A percentile compares a stretch with the other conserved stretches of the same genome.
Conservation (phyloP, 2,888 invertebrate genomes). For the Allophyes oxyacanthae region DNA sequence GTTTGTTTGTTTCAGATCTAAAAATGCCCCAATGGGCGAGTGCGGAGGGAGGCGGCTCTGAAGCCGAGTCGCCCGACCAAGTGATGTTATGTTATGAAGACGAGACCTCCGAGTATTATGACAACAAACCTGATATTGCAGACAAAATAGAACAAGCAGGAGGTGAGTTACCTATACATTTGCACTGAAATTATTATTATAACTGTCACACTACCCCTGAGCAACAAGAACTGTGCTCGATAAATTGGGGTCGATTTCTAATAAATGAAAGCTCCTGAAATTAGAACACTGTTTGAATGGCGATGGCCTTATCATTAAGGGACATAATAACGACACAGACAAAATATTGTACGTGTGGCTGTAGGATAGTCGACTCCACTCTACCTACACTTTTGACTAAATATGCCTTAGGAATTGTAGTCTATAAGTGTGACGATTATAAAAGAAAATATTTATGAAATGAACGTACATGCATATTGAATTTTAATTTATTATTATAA, state of each 20-base stretch:
- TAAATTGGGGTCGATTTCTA: too few species aligned
- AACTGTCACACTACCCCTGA: too few species aligned
- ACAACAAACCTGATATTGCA: constrained; percentile 68
- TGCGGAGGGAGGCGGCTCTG: constrained; percentile 70
- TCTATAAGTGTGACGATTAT: neutral
- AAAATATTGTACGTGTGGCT: neutral
- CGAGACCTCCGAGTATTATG: constrained; percentile 73
- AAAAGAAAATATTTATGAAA: constrained; percentile 25
- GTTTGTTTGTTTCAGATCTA: constrained; percentile 45
- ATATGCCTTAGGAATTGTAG: neutral
- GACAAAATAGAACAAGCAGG: constrained; percentile 77
- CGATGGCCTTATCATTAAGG: too few species aligned
- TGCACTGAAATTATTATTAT: too few species aligned
- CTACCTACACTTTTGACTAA: neutral
- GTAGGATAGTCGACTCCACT: neutral
- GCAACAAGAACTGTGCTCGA: too few species aligned
- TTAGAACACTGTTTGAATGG: neutral
- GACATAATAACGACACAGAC: too few species aligned
- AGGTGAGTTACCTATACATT: constrained; percentile 63
- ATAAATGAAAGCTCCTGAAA: neutral
- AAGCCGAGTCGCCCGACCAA: constrained; percentile 74
- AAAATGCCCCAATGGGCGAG: constrained; percentile 81
- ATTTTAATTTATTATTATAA: constrained; percentile 64
- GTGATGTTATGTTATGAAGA: constrained; percentile 73
- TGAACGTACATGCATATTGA: constrained; percentile 54